Evolutionary conservation across 2,113 vertebrate genomes (phyloP).

Genomic region (chimpanzee (Pan troglodytes)): DNA sequence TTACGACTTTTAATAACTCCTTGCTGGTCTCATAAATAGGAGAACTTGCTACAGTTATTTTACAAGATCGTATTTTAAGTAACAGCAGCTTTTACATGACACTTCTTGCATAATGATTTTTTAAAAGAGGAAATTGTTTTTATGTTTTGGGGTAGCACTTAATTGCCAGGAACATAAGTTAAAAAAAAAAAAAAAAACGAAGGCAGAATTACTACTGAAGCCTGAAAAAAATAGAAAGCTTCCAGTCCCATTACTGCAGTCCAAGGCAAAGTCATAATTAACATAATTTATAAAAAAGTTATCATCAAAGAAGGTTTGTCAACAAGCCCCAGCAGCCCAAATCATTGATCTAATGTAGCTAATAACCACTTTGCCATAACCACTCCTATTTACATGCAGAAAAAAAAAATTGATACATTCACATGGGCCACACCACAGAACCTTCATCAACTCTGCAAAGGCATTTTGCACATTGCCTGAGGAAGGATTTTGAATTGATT

Average conservation of each 20-base stretch:
- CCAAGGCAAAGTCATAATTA: constrained; percentile 69
- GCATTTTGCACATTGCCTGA: not conserved
- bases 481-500: constrained; percentile 18
- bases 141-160: constrained; percentile 63
- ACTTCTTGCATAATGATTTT: constrained; percentile 43
- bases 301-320: constrained; percentile 47
- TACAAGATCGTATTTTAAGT: constrained; percentile 65
- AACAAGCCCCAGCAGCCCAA: constrained; percentile 57
- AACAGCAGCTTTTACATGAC: constrained; percentile 55
- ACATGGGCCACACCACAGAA: not conserved
- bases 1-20: constrained; percentile 42
- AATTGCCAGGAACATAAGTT: constrained; percentile 70
- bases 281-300: constrained; percentile 68
- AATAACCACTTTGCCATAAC: constrained; percentile 56
- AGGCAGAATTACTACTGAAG: constrained; percentile 49
- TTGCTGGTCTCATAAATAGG: constrained; percentile 28
- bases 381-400: constrained; percentile 14
- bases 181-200: not conserved
- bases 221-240: constrained; percentile 53
- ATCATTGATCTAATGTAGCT: constrained; percentile 59
- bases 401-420: constrained; percentile 40
- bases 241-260: constrained; percentile 44
- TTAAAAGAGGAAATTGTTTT: constrained; percentile 67
- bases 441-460: constrained; percentile 3
- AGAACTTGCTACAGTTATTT: constrained; percentile 30